Percentiles rank a stretch among this genome's conserved stretches.
Evolutionary conservation across 2,113 vertebrate genomes (phyloP).

Genomic region (Notiomystis cincta): DNA sequence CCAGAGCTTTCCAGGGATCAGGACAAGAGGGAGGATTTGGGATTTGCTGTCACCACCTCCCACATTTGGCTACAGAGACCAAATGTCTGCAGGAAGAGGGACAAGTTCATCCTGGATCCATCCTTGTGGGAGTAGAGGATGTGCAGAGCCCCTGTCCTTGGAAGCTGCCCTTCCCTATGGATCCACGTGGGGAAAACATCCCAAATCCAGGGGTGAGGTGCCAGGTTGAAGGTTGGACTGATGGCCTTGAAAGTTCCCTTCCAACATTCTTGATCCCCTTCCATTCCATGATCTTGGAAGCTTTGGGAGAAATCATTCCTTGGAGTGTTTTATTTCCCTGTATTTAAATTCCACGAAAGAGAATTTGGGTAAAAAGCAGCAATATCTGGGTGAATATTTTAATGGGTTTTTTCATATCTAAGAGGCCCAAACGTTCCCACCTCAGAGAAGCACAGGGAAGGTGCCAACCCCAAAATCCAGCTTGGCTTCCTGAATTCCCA

Average conservation of each 20-base stretch:
- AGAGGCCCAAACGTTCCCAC: background rate
- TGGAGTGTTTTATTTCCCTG: fast-evolving
- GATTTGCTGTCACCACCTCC: background rate
- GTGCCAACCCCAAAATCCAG: background rate
- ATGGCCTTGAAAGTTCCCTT: background rate
- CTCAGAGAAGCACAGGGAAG: background rate
- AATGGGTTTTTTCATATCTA: background rate
- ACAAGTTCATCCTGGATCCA: background rate
- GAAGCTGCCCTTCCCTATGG: background rate
- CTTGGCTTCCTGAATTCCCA: background rate
- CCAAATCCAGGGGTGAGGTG: background rate
- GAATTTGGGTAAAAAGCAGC: background rate
- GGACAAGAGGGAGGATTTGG: background rate
- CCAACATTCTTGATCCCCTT: background rate
- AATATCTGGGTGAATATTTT: background rate
- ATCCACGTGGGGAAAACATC: background rate
- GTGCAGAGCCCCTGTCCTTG: background rate
- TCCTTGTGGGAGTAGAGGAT: background rate
- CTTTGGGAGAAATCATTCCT: background rate
- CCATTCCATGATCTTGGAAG: background rate
- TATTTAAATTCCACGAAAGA: background rate
- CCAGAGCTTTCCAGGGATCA: background rate
- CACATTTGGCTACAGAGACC: fast-evolving
- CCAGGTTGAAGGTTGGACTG: background rate
- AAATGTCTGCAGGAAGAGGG: background rate